Conservation (phyloP, 1,140 invertebrate species). For the Thalassaphorura encarpata region DNA sequence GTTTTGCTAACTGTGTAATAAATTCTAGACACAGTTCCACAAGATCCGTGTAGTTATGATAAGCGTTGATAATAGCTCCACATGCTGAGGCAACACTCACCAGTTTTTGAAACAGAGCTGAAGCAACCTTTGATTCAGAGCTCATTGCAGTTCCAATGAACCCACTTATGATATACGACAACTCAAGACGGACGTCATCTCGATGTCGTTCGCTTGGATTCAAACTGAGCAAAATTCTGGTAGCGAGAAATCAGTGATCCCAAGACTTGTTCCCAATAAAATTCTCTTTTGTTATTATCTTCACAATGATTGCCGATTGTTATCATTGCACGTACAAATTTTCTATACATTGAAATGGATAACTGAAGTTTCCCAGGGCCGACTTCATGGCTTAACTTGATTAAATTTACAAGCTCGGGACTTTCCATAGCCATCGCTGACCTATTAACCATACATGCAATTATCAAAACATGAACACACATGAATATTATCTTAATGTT, state of each 20-base stretch:
- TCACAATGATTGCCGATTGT: constrained; percentile 40
- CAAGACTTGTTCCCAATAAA: constrained; percentile 45
- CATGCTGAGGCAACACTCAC: constrained; percentile 53
- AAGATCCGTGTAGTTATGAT: constrained; percentile 71
- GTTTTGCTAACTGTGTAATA: constrained; percentile 56
- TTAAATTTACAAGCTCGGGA: constrained; percentile 18
- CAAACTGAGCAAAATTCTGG: constrained; percentile 35
- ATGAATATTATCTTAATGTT: neutral
- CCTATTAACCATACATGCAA: too few relatives aligned
- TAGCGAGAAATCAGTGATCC: constrained; percentile 51
- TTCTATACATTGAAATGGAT: constrained; percentile 20
- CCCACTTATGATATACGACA: constrained; percentile 23
- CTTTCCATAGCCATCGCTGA: constrained; percentile 24
- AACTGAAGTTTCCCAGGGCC: constrained; percentile 25
- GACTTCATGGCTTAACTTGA: constrained; percentile 22
- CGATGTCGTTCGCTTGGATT: constrained; percentile 40
- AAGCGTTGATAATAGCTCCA: constrained; percentile 55
- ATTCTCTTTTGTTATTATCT: constrained; percentile 34
- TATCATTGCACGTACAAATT: constrained; percentile 39
- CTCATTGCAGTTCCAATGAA: constrained; percentile 21
- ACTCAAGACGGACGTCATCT: constrained; percentile 47
- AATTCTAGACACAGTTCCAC: constrained; percentile 67
- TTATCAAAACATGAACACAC: neutral
- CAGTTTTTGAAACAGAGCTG: constrained; percentile 53
- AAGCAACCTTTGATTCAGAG: constrained; percentile 44